Base-by-base conservation (phyloP, 2,113 vertebrate genomes). In the Oryzias javanicus region DNA sequence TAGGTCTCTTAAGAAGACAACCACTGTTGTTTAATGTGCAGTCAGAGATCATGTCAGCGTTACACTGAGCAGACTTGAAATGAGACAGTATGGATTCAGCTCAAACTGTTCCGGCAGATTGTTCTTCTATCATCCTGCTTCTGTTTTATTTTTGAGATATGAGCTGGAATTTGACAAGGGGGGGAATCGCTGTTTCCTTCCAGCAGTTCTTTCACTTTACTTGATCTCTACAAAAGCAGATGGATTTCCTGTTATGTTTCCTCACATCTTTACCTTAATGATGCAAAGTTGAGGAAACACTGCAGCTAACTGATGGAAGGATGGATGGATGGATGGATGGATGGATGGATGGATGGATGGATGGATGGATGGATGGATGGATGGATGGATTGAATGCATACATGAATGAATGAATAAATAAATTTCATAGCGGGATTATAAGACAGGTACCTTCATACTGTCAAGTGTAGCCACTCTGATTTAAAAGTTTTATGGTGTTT, bases 131-230 rank as follows among this genome's bases (percentile, higher is more conserved):
- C 77, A 66, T 19, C 2, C 41, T 64, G n/a, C n/a, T 18, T 63
- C 53, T 18, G 27, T 53, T 66, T 76, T 49, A 60, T 42, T 60
- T 45, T 24, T 15, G 60, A 67, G 49, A 64, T 47, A 46, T 48
- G 58, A 51, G 49, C 49, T 63, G 16, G 35, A 60, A 58, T 74
- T 74, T 73, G 67, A 70, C 46, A 63, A 57, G 63, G 22, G 53
- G 45, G 64, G 62, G 29, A 47, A 60, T 27, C 53, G 22, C 53
- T 49, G 49, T 44, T 65, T 63, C 66, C 79, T 60, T 57, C 15
- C n/a, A 70, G 73, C 68, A 7, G 42, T 17, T 44, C 64, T 61
- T 77, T 72, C 49, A 72, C 57, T 76, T 47, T 60, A 22, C 40
- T 59, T 76, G 59, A 73, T 41, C 52, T 47, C 42, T 15, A 13